These are phyloP conservation scores for Scrobipalpa costella DNA, from an alignment of 2,888 invertebrate species.

Conservation along the genomic window DNA sequence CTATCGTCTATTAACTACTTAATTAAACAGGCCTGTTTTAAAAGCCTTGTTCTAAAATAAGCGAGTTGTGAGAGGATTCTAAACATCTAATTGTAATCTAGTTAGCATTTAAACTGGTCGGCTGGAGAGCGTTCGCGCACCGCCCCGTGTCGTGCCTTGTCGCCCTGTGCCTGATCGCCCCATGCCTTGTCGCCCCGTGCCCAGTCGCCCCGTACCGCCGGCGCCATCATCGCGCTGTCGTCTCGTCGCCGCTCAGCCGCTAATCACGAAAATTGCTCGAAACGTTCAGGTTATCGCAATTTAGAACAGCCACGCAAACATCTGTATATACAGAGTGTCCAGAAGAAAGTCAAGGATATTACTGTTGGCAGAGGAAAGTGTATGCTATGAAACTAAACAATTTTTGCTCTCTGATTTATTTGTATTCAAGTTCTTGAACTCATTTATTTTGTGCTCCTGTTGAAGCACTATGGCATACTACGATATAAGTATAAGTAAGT, in stretches of 20 bases:
- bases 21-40: conserved; percentile 52
- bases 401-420: too few relatives aligned
- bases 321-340: background rate
- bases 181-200: too few relatives aligned
- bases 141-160: too few relatives aligned
- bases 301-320: background rate
- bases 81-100: conserved; percentile 65
- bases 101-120: conserved; percentile 57
- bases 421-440: too few relatives aligned
- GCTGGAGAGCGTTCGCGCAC: conserved; percentile 39
- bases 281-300: conserved; percentile 1
- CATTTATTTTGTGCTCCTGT: too few relatives aligned
- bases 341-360: background rate
- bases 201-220: too few relatives aligned
- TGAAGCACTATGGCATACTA: too few relatives aligned
- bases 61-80: conserved; percentile 43
- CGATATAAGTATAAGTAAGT: too few relatives aligned
- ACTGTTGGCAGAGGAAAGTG: background rate
- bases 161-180: too few relatives aligned
- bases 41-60: conserved; percentile 53
- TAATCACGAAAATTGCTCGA: conserved; percentile 1
- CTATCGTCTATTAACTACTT: conserved; percentile 43
- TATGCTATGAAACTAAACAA: too few relatives aligned
- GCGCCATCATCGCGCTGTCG: background rate
- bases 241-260: background rate